Conservation (phyloP, 1,140 invertebrate genomes). For the Brachionus sp. region DNA sequence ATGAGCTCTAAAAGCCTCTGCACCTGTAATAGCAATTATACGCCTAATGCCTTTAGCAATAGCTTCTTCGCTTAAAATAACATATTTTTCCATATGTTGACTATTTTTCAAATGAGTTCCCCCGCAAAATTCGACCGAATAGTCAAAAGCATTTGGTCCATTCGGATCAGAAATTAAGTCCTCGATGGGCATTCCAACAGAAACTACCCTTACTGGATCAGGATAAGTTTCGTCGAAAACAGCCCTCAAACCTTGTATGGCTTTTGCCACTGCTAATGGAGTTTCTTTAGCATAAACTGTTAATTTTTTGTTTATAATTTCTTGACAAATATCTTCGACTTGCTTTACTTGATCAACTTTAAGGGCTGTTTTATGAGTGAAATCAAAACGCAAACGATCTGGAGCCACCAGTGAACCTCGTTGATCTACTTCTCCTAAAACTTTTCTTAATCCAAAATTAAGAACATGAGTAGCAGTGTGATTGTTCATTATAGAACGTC, state of each 20-base stretch:
- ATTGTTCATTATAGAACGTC: slow-evolving; percentile 81
- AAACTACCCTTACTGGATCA: slow-evolving; percentile 93
- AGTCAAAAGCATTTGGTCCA: slow-evolving; percentile 70
- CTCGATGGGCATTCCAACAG: slow-evolving; percentile 86
- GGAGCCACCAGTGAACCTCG: slow-evolving; percentile 96
- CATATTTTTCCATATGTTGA: slow-evolving; percentile 86
- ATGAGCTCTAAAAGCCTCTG: slow-evolving; percentile 78
- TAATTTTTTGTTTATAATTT: slow-evolving; percentile 74
- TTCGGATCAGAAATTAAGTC: slow-evolving; percentile 80
- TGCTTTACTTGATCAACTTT: slow-evolving; percentile 69
- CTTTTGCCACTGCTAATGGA: slow-evolving; percentile 77
- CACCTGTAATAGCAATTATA: slow-evolving; percentile 92
- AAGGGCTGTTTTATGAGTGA: slow-evolving; percentile 75
- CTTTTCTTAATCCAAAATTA: slow-evolving; percentile 85
- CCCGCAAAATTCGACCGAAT: slow-evolving; percentile 99
- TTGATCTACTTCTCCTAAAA: slow-evolving; percentile 86
- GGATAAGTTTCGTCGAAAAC: slow-evolving; percentile 99
- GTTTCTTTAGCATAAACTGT: slow-evolving; percentile 85
- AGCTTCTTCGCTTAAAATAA: slow-evolving; percentile 94
- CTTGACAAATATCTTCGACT: slow-evolving; percentile 73
- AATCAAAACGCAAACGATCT: slow-evolving; percentile 92
- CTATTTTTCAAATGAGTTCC: slow-evolving; percentile 84
- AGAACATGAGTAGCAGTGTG: slow-evolving; percentile 97
- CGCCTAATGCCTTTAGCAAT: slow-evolving; percentile 96
- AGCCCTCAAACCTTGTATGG: slow-evolving; percentile 86